Percentiles rank a stretch among this genome's conserved stretches.
Conservation (phyloP, 2,113 vertebrate species). For the Epinephelus lanceolatus region DNA sequence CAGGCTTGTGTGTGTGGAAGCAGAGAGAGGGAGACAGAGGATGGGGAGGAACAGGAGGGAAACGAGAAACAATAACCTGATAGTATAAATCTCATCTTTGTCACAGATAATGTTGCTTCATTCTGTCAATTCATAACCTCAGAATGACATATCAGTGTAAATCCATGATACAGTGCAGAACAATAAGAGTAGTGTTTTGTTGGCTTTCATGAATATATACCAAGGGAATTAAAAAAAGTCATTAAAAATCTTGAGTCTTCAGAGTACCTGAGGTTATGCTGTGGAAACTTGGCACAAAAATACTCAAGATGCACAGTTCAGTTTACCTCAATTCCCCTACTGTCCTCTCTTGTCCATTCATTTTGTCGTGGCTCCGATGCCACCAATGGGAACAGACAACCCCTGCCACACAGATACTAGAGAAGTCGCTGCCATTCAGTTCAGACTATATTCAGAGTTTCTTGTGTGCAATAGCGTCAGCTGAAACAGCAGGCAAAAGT, state of each 20-base stretch:
- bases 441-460: conserved; percentile 9
- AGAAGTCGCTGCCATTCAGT: background rate
- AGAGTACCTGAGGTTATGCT: background rate
- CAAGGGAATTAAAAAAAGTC: too few relatives aligned
- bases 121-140: too few relatives aligned
- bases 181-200: background rate
- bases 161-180: background rate
- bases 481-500: background rate
- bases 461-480: background rate
- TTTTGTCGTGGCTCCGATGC: background rate
- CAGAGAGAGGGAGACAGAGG: too few relatives aligned
- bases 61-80: too few relatives aligned
- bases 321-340: background rate
- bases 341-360: background rate
- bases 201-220: too few relatives aligned
- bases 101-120: too few relatives aligned
- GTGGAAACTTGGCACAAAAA: background rate
- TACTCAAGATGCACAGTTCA: background rate
- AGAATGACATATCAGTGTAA: too few relatives aligned
- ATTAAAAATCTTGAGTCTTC: background rate
- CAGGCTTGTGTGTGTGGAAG: too few relatives aligned
- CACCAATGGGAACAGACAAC: background rate
- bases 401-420: background rate
- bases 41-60: too few relatives aligned
- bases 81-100: too few relatives aligned